These are phyloP conservation scores for Loxodonta africana DNA, from an alignment of 2,113 vertebrate species.

Conservation along the genomic window DNA sequence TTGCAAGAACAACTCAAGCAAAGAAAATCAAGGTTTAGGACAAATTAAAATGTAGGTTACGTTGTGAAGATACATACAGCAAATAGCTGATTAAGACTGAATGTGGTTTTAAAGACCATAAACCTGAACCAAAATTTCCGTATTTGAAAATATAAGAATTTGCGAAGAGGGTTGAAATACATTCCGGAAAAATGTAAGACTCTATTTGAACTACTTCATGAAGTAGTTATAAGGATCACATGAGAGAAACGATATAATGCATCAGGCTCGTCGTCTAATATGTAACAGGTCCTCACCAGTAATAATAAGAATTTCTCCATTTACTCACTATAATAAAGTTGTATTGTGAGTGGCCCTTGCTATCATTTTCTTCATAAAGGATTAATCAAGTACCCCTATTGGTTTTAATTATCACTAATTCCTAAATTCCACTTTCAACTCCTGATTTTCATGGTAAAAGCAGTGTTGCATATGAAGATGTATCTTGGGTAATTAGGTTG, in stretches of 20 bases:
- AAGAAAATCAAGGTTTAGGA: conserved; percentile 46
- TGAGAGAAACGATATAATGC: neutral
- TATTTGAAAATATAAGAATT: conserved; percentile 47
- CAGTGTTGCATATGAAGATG: neutral
- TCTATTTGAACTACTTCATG: neutral
- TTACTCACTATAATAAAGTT: conserved; percentile 14
- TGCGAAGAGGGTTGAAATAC: neutral
- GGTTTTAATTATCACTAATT: conserved; percentile 17
- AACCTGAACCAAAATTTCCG: neutral
- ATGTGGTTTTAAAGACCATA: neutral
- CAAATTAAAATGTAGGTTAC: conserved; percentile 35
- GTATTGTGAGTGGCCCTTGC: neutral
- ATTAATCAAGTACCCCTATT: neutral
- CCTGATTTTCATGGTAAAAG: conserved; percentile 36
- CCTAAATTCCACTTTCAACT: neutral
- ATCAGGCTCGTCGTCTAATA: neutral
- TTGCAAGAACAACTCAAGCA: neutral
- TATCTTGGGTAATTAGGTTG: neutral
- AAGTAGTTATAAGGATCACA: neutral
- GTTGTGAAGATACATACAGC: neutral
- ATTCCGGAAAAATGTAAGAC: neutral
- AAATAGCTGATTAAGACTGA: conserved; percentile 46
- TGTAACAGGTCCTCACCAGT: neutral
- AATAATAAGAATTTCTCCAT: neutral
- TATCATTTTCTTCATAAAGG: neutral